Conservation (phyloP, 2,888 invertebrate genomes). For the Hartigia nigra region DNA sequence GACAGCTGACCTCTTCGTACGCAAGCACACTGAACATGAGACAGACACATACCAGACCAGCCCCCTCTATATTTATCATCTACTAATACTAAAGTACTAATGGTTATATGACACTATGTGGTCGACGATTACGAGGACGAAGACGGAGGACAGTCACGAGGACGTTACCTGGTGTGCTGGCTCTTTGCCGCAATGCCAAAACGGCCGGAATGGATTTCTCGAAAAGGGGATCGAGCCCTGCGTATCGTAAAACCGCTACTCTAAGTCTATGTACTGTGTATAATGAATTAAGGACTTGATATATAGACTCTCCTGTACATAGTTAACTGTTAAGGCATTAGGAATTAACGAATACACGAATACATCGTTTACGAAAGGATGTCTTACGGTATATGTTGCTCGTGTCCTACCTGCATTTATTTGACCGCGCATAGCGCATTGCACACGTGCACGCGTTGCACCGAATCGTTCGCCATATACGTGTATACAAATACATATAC, state of each 20-base stretch:
- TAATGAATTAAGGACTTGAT: constrained; percentile 63
- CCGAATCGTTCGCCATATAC: neutral
- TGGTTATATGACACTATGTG: constrained; percentile 30
- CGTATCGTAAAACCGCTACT: constrained; percentile 53
- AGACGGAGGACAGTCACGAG: constrained; percentile 37
- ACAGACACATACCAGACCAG: neutral
- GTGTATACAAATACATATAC: neutral
- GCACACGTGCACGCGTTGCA: neutral
- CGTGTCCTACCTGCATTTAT: constrained; percentile 52
- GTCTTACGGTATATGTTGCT: constrained; percentile 36
- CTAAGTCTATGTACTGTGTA: constrained; percentile 65
- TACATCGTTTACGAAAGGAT: constrained; percentile 48
- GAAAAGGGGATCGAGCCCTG: constrained; percentile 33
- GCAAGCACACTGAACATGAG: neutral
- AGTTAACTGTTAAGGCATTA: constrained; percentile 61
- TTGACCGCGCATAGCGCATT: constrained; percentile 20
- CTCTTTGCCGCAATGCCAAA: too few species aligned
- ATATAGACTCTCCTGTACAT: constrained; percentile 63
- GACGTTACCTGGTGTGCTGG: too few species aligned
- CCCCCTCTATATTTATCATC: constrained; percentile 11
- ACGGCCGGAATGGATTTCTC: neutral
- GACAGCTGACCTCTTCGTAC: neutral
- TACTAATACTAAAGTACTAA: constrained; percentile 11
- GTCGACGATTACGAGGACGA: constrained; percentile 39
- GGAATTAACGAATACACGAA: constrained; percentile 55